These are phyloP conservation scores for Alethe castanea DNA, from an alignment of 2,113 vertebrate species.

Conservation along the genomic window DNA sequence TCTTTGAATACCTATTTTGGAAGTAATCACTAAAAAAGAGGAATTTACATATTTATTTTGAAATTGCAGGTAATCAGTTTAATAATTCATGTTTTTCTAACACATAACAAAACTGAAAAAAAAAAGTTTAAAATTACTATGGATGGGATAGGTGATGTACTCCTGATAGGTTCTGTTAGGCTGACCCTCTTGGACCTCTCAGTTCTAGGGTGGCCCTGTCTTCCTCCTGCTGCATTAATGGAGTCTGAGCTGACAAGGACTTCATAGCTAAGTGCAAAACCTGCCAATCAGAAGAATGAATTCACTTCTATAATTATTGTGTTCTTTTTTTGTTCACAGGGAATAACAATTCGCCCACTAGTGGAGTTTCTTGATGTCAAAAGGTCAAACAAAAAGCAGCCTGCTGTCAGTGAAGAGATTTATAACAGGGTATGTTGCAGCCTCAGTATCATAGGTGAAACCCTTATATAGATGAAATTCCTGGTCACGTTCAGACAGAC, in stretches of 20 bases:
- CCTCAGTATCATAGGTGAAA: not conserved
- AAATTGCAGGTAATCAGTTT: not conserved
- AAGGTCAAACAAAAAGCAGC: slow-evolving; percentile 87
- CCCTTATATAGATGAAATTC: not conserved
- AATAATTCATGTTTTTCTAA: not conserved
- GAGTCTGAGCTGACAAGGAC: not conserved
- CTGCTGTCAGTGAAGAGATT: slow-evolving; percentile 90
- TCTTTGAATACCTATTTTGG: not conserved
- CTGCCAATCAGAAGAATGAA: not conserved
- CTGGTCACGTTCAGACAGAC: not conserved
- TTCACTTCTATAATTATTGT: not conserved
- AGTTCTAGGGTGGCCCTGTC: not conserved
- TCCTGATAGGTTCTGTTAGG: not conserved
- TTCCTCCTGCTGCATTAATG: not conserved
- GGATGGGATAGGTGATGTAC: not conserved
- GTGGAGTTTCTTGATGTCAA: slow-evolving; percentile 93
- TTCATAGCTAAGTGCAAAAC: not conserved
- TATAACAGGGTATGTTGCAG: slow-evolving; percentile 84
- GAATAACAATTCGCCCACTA: slow-evolving; percentile 93
- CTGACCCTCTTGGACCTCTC: not conserved
- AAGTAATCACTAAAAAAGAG: not conserved
- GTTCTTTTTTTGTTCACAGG: slow-evolving; percentile 68
- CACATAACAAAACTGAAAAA: not conserved
- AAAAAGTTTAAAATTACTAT: not conserved
- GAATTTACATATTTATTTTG: not conserved